These are phyloP conservation scores for Hetaerina americana DNA, from an alignment of 1,140 invertebrate species.

Conservation along the genomic window DNA sequence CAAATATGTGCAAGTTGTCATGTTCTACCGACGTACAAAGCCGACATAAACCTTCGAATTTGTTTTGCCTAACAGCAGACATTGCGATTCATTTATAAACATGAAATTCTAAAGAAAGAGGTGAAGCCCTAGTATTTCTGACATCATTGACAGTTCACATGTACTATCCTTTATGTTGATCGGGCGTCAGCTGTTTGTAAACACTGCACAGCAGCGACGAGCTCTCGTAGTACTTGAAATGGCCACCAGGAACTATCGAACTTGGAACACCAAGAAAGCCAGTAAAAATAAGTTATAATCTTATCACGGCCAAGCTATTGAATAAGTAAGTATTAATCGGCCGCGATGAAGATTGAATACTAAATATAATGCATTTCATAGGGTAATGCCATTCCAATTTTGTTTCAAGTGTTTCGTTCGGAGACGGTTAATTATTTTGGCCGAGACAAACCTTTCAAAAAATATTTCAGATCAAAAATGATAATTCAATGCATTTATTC, in stretches of 20 bases:
- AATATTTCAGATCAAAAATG: too few species aligned
- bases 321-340: too few species aligned
- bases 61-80: not conserved
- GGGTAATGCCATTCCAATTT: too few species aligned
- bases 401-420: too few species aligned
- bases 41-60: not conserved
- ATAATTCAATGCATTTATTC: too few species aligned
- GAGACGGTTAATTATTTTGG: too few species aligned
- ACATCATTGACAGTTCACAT: not conserved
- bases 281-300: not conserved
- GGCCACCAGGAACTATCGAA: not conserved
- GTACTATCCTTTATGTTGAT: not conserved
- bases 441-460: too few species aligned
- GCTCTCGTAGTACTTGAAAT: not conserved
- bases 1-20: not conserved
- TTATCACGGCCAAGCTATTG: too few species aligned
- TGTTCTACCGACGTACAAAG: not conserved
- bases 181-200: not conserved
- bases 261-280: not conserved
- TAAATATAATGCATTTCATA: too few species aligned
- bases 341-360: too few species aligned
- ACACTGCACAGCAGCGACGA: not conserved
- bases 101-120: not conserved
- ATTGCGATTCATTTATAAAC: not conserved
- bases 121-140: not conserved